phyloP scores from a whole-genome alignment of 1,140 invertebrate genomes.

The Megathymus violae region DNA sequence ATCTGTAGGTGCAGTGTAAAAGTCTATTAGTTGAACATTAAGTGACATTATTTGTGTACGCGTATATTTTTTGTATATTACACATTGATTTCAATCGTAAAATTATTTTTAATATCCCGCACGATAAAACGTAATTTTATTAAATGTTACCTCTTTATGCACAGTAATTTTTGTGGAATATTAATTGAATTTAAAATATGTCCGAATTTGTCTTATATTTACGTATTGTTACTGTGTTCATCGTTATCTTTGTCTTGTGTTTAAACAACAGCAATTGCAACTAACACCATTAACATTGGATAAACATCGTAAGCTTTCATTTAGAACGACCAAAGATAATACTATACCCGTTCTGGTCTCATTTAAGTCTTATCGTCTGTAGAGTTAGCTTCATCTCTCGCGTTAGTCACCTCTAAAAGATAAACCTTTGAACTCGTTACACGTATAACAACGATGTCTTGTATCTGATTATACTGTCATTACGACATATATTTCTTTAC shows the following conservation, averaged over 20 bases:
- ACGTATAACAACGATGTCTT: constrained; percentile 51
- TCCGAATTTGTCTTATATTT: too few relatives aligned
- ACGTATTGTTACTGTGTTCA: too few relatives aligned
- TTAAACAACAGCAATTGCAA: neutral
- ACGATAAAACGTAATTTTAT: too few relatives aligned
- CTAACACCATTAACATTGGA: neutral
- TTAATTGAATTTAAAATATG: too few relatives aligned
- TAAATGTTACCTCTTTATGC: too few relatives aligned
- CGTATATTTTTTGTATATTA: too few relatives aligned
- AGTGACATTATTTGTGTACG: too few relatives aligned
- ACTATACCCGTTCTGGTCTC: constrained; percentile 29
- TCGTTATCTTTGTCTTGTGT: neutral
- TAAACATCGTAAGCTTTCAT: constrained; percentile 6
- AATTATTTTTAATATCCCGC: too few relatives aligned
- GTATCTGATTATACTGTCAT: constrained; percentile 45
- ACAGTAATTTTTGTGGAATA: too few relatives aligned
- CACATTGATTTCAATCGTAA: too few relatives aligned
- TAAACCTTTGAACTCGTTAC: constrained; percentile 57
- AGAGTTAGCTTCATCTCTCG: constrained; percentile 41
- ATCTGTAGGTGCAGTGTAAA: too few relatives aligned
- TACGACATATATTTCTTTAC: constrained; percentile 43
- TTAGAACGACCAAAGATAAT: constrained; percentile 7
- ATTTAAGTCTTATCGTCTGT: constrained; percentile 39
- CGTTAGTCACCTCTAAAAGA: constrained; percentile 53
- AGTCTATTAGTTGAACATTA: too few relatives aligned